Conservation (phyloP, 2,888 invertebrate genomes). For the Cheilosia impressa region DNA sequence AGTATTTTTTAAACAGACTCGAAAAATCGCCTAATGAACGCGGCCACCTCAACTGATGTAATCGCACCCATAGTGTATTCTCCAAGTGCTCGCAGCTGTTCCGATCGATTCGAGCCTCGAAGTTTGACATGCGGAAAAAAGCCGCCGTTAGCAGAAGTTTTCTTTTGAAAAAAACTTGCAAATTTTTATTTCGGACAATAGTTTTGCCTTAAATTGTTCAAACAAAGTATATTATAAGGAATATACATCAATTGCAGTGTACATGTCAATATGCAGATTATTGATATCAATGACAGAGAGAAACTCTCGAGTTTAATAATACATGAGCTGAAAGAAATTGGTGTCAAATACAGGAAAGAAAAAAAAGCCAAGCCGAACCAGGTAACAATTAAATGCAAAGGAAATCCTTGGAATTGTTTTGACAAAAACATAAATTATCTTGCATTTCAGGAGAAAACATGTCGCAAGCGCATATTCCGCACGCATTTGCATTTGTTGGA, state of each 20-base stretch:
- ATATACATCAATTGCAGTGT: neutral
- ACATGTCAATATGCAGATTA: constrained; percentile 72
- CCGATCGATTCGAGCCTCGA: constrained; percentile 54
- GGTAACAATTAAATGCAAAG: constrained; percentile 79
- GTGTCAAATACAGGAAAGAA: constrained; percentile 89
- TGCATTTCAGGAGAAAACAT: constrained; percentile 75
- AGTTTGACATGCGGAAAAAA: constrained; percentile 47
- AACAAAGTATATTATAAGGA: neutral
- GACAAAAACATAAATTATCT: neutral
- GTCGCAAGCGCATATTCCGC: constrained; percentile 84
- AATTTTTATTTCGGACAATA: neutral
- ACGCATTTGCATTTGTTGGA: constrained; percentile 85
- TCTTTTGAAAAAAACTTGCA: constrained; percentile 17
- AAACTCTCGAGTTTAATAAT: constrained; percentile 86
- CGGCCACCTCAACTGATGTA: too few species aligned
- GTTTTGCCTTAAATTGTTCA: neutral
- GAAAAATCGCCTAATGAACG: too few species aligned
- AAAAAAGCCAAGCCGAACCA: constrained; percentile 86
- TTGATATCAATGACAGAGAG: constrained; percentile 79
- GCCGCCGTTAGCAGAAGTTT: constrained; percentile 49
- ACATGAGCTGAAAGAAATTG: constrained; percentile 88
- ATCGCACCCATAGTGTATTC: too few species aligned
- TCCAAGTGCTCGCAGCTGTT: constrained; percentile 6
- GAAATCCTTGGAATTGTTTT: too few species aligned
- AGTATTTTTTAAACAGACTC: too few species aligned